A percentile compares a stretch with the other conserved stretches of the same genome.
phyloP scores from a whole-genome alignment of 37 sponge, comb jelly and placozoan species.

The Beroe forskalii region DNA sequence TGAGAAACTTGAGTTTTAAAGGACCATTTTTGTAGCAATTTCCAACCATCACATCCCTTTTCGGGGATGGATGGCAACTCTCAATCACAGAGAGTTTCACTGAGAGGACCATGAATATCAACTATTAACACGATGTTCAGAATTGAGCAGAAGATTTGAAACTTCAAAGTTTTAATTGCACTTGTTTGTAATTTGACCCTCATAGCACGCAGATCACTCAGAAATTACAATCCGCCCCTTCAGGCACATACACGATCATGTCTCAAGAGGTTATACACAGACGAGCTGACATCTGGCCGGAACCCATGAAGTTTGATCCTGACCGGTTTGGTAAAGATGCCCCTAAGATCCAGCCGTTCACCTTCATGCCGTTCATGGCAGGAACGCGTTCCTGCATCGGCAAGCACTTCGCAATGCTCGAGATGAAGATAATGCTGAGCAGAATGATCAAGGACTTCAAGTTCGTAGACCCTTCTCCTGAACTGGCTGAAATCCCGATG shows the following conservation, averaged over 20 bases:
- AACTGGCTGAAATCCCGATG: neutral
- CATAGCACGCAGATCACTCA: no score
- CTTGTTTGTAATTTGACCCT: no score
- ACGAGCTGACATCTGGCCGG: neutral
- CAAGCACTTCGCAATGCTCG: slow-evolving; percentile 12
- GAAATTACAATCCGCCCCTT: no score
- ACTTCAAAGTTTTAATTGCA: no score
- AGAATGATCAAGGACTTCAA: neutral
- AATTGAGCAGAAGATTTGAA: no score
- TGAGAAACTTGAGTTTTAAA: no score
- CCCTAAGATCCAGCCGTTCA: neutral
- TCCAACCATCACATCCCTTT: no score
- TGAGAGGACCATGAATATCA: no score
- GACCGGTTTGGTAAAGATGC: neutral
- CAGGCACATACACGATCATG: neutral
- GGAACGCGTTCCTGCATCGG: neutral
- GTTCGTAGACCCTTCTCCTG: neutral
- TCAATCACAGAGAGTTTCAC: no score
- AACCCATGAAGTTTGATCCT: slow-evolving; percentile 13
- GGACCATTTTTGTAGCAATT: no score
- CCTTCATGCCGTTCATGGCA: slow-evolving; percentile 35
- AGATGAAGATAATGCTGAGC: slow-evolving; percentile 12
- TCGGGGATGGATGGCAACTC: no score
- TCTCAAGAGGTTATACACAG: neutral
- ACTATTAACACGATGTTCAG: no score